Evolutionary conservation across 2,888 invertebrate genomes (phyloP).

Genomic region (Ophion ellenae): DNA sequence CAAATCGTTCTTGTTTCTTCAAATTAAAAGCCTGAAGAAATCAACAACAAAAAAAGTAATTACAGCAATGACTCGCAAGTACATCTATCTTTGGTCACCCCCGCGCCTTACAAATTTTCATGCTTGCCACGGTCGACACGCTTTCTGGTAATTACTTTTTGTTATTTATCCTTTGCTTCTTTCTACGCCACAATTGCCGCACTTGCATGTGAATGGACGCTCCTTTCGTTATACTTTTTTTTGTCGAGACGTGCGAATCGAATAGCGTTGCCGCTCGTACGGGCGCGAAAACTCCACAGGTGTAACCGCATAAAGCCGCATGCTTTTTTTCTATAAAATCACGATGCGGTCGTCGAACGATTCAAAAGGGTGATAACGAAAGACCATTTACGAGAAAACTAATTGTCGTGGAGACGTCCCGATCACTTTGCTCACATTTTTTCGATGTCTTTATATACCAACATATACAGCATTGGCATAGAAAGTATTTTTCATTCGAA

Average conservation of each 20-base stretch:
- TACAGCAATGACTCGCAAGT: background rate
- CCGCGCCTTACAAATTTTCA: background rate
- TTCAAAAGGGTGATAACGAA: background rate
- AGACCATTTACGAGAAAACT: background rate
- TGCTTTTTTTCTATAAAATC: background rate
- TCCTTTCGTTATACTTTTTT: constrained; percentile 11
- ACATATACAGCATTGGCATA: too few species aligned
- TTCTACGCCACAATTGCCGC: constrained; percentile 14
- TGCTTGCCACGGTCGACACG: constrained; percentile 37
- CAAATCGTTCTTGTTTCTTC: too few species aligned
- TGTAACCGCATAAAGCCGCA: background rate
- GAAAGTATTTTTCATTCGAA: too few species aligned
- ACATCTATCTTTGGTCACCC: constrained; percentile 8
- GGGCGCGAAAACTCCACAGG: constrained; percentile 10
- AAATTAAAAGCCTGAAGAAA: background rate
- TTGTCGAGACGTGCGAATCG: constrained; percentile 49
- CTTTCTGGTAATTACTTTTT: constrained; percentile 51
- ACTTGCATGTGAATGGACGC: constrained; percentile 31
- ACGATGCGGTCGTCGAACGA: background rate
- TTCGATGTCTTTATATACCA: too few species aligned
- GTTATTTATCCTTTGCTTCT: constrained; percentile 5
- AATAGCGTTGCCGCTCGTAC: constrained; percentile 31
- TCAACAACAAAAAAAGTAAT: background rate
- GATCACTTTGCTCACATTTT: too few species aligned
- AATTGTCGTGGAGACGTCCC: background rate